Evolutionary conservation across 2,888 invertebrate genomes (phyloP).

Genomic region (Conchocele bisecta): DNA sequence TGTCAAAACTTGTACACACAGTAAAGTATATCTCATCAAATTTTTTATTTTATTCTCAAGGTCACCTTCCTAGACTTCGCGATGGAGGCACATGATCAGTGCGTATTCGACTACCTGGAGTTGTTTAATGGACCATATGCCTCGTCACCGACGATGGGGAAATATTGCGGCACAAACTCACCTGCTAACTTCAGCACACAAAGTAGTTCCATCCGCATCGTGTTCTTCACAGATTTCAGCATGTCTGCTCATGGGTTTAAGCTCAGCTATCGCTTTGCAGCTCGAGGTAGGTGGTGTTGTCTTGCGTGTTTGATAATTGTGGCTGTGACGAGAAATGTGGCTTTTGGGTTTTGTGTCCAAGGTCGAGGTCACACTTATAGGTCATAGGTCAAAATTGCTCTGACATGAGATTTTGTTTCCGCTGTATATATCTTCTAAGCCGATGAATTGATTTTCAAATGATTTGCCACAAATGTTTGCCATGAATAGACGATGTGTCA

Average conservation of each 20-base stretch:
- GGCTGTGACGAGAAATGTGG: too few species aligned
- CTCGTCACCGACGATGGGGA: constrained; percentile 81
- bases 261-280: constrained; percentile 83
- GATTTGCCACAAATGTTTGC: too few species aligned
- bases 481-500: too few species aligned
- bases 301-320: too few species aligned
- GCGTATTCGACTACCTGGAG: constrained; percentile 74
- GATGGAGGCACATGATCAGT: constrained; percentile 63
- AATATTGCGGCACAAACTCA: constrained; percentile 88
- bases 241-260: constrained; percentile 69
- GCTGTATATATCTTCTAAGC: too few species aligned
- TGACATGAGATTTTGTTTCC: too few species aligned
- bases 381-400: too few species aligned
- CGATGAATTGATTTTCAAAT: too few species aligned
- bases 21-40: too few species aligned
- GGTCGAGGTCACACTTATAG: too few species aligned
- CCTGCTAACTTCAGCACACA: constrained; percentile 84
- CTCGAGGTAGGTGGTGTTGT: constrained; percentile 88
- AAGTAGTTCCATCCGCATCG: constrained; percentile 73
- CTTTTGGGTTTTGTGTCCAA: too few species aligned
- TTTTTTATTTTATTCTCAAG: constrained; percentile 60
- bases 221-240: constrained; percentile 70
- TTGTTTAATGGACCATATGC: constrained; percentile 78
- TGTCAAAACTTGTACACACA: too few species aligned
- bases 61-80: constrained; percentile 64